Evolutionary conservation across 2,888 invertebrate genomes (phyloP).

Genomic region (Eupithecia pulchellata): DNA sequence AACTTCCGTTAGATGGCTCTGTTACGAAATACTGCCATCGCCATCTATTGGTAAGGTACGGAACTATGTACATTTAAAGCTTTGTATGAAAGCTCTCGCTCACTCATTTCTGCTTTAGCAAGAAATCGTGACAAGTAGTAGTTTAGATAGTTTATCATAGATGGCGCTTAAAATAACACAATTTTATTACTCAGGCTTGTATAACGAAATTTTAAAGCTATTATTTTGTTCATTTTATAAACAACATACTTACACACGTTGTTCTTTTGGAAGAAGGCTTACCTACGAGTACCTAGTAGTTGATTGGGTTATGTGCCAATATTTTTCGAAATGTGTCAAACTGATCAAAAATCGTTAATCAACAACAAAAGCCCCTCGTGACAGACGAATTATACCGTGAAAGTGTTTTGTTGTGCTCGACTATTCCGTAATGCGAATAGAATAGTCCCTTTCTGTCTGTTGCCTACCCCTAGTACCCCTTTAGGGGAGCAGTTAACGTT

Average conservation of each 20-base stretch:
- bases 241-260: too few relatives aligned
- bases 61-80: neutral
- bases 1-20: neutral
- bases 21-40: neutral
- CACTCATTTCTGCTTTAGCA: neutral
- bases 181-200: neutral
- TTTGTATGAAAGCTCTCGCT: neutral
- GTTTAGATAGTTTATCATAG: constrained; percentile 17
- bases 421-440: constrained; percentile 69
- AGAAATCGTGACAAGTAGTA: neutral
- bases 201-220: too few relatives aligned
- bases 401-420: constrained; percentile 70
- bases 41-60: neutral
- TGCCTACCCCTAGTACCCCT: constrained; percentile 52
- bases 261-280: too few relatives aligned
- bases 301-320: too few relatives aligned
- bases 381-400: constrained; percentile 64
- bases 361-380: constrained; percentile 45
- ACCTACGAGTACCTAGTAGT: too few relatives aligned
- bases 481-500: constrained; percentile 74
- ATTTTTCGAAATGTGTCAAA: too few relatives aligned
- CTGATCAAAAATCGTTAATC: constrained; percentile 23
- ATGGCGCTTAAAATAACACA: constrained; percentile 22
- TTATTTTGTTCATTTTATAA: too few relatives aligned
- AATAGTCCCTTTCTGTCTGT: constrained; percentile 49